A percentile compares a stretch with the other conserved stretches of the same genome.
phyloP scores from a whole-genome alignment of 2,113 vertebrate genomes.

The Tetrao urogallus region DNA sequence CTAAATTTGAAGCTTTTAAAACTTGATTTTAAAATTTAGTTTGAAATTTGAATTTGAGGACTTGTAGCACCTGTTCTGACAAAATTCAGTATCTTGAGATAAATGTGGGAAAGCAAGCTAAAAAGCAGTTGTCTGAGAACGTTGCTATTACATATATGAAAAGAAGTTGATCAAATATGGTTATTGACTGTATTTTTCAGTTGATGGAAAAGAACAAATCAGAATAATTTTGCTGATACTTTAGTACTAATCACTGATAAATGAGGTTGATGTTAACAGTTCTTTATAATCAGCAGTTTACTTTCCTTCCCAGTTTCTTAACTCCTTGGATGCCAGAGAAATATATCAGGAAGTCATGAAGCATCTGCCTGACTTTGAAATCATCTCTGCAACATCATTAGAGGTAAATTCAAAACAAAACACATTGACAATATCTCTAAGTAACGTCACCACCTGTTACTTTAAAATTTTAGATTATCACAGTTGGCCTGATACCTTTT shows the following conservation, averaged over 20 bases:
- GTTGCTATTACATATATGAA: not conserved
- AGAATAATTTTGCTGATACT: not conserved
- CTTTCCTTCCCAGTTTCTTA: slow-evolving; percentile 84
- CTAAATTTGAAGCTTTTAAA: not conserved
- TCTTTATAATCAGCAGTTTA: not conserved
- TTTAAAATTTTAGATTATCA: not conserved
- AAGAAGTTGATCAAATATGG: not conserved
- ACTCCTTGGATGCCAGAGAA: slow-evolving; percentile 92
- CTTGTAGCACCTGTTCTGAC: not conserved
- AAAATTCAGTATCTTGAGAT: not conserved
- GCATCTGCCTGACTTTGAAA: slow-evolving; percentile 89
- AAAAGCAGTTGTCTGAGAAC: not conserved
- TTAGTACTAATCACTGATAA: not conserved
- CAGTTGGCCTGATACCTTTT: not conserved
- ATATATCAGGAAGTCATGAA: slow-evolving; percentile 90
- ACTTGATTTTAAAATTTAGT: not conserved
- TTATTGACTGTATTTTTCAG: not conserved
- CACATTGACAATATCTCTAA: not conserved
- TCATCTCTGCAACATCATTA: slow-evolving; percentile 82
- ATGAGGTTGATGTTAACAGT: not conserved
- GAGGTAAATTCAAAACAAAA: slow-evolving; percentile 78
- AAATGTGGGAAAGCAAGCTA: not conserved
- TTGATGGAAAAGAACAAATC: not conserved
- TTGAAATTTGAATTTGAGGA: not conserved
- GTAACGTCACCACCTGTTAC: not conserved